Base-by-base conservation (phyloP, 2,888 invertebrate species). In the Tenthredo notha region DNA sequence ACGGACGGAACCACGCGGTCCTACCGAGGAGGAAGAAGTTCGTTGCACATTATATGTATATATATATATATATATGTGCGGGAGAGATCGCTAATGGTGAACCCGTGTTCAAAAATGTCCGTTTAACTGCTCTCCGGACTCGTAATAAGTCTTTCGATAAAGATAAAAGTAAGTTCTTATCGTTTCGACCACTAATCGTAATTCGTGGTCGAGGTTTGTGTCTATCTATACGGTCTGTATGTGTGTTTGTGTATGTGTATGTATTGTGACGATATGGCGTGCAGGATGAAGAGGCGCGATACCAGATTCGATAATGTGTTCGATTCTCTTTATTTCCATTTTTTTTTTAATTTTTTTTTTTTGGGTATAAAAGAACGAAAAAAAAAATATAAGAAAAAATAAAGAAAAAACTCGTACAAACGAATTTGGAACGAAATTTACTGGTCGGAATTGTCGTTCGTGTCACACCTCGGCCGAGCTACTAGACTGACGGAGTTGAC, bases 21-120 rank as follows among this genome's bases (percentile, higher is more conserved):
- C 29, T 29, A 21, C 75, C 21, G 12, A 47, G 29, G 47, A 25
- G n/a, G 47, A 47, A 25, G 21, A n/a, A 43, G 18, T 18, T 21
- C 37, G 40, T 0, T 37, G n/a, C 29, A 33, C 29, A 29, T n/a
- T n/a, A n/a, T n/a, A n/a, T n/a, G n/a, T n/a, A n/a, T n/a, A n/a
- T 67, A 33, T 25, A 33, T 25, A 21, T 5, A 21, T 9, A 25
- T 54, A 29, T 33, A 50, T n/a, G n/a, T 10, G 40, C 37, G 29
- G 58, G 37, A 80, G 80, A 80, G 61, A 40, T 92, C 90, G 92
- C 92, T 92, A 92, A 92, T 92, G 92, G 92, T 91, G 91, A 92
- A 92, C 92, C 91, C 92, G 91, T 92, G 92, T 92, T 91, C 91
- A 90, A 90, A 91, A 80, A 80, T 80, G 37, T 50, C 54, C 77